A percentile compares a stretch with the other conserved stretches of the same genome.
phyloP scores from a whole-genome alignment of 2,888 invertebrate species.

The Drosophila differens region DNA sequence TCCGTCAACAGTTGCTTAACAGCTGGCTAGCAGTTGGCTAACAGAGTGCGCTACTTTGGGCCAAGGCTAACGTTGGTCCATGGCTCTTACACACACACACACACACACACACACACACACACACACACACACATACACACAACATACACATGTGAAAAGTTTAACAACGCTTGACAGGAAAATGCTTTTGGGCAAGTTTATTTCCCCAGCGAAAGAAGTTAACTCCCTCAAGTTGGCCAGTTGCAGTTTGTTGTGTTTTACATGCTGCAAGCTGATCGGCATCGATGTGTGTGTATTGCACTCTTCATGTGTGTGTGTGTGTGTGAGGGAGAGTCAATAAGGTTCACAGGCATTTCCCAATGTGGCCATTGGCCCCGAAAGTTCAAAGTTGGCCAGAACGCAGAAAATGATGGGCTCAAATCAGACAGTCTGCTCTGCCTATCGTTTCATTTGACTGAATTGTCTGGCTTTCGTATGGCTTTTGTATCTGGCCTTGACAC shows the following conservation, averaged over 20 bases:
- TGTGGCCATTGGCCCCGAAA: conserved; percentile 15
- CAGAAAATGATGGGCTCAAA: conserved; percentile 12
- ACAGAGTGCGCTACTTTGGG: conserved; percentile 44
- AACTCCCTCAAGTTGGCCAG: conserved; percentile 27
- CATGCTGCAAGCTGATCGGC: conserved; percentile 39
- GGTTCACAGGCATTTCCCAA: conserved; percentile 46
- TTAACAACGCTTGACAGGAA: conserved; percentile 70
- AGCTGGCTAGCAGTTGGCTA: conserved; percentile 42
- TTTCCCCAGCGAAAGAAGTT: conserved; percentile 43
- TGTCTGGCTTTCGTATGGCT: conserved; percentile 26
- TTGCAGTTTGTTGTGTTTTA: conserved; percentile 34
- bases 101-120: conserved; percentile 17
- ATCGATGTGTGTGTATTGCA: background rate
- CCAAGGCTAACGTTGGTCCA: conserved; percentile 78
- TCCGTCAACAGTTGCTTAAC: conserved; percentile 39
- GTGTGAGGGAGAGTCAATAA: conserved; percentile 40
- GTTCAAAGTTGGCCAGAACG: conserved; percentile 6
- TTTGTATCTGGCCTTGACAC: conserved; percentile 48
- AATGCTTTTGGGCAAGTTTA: conserved; percentile 73
- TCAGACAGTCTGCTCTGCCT: conserved; percentile 10
- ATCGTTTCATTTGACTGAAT: conserved; percentile 12
- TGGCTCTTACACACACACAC: conserved; percentile 31
- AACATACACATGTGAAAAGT: conserved; percentile 42
- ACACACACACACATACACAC: conserved; percentile 13
- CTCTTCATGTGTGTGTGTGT: background rate